Conservation (phyloP, 2,888 invertebrate species). For the Cepaea hortensis region DNA sequence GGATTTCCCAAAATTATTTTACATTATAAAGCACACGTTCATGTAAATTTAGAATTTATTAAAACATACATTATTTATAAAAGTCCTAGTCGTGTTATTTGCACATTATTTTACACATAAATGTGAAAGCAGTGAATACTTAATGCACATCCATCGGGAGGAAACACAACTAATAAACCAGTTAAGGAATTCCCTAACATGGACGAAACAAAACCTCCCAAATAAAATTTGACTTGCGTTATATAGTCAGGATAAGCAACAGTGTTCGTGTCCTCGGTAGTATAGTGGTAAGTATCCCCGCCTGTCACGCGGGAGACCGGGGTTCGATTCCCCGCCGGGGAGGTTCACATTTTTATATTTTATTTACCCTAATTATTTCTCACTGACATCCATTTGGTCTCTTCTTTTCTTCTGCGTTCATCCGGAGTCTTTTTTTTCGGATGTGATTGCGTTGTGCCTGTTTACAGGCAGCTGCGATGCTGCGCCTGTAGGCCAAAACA, state of each 20-base stretch:
- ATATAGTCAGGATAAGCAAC: background rate
- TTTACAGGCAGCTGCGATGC: too few species aligned
- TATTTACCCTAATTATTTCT: background rate
- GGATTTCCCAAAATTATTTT: conserved; percentile 27
- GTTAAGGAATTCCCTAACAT: background rate
- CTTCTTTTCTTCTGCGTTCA: too few species aligned
- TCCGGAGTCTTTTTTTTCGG: too few species aligned
- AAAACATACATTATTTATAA: background rate
- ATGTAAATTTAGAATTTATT: background rate
- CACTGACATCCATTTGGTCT: too few species aligned
- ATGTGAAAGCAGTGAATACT: background rate
- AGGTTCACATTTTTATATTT: conserved; percentile 45
- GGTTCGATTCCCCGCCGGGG: conserved; percentile 59
- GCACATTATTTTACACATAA: background rate
- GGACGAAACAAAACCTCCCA: too few species aligned
- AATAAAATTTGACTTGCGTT: background rate
- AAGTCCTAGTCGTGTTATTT: background rate
- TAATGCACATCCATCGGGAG: background rate
- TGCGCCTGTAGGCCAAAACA: too few species aligned
- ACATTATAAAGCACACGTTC: background rate
- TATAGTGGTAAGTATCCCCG: conserved; percentile 59
- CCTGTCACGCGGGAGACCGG: conserved; percentile 59
- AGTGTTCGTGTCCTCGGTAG: conserved; percentile 53
- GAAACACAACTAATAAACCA: background rate
- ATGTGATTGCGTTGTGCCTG: too few species aligned